phyloP scores from a whole-genome alignment of 2,113 vertebrate genomes.

The Calidris pugnax region DNA sequence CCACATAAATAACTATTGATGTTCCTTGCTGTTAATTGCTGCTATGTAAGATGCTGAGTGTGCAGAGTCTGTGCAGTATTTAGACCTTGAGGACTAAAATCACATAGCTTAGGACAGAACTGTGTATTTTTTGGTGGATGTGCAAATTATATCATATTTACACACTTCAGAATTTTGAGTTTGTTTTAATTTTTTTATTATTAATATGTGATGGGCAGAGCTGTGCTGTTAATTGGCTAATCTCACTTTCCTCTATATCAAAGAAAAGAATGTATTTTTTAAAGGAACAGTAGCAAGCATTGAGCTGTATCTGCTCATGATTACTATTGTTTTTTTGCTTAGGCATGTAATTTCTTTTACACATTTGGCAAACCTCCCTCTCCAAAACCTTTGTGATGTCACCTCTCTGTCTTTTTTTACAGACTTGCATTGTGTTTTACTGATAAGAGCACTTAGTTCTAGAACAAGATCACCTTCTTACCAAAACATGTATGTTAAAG shows the following conservation, averaged over 20 bases:
- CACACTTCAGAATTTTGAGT: background rate
- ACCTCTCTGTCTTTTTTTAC: background rate
- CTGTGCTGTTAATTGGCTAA: background rate
- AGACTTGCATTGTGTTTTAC: background rate
- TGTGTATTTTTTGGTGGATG: background rate
- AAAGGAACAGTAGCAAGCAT: background rate
- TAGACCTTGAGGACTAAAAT: background rate
- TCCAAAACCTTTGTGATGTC: background rate
- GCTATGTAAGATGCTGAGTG: no score
- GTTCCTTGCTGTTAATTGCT: background rate
- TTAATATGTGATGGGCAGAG: background rate
- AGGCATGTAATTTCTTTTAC: background rate
- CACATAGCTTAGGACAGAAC: background rate
- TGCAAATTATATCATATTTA: background rate
- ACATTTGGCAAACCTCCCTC: background rate
- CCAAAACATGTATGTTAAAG: background rate
- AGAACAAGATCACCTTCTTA: background rate
- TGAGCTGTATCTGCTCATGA: background rate
- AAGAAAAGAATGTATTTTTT: background rate
- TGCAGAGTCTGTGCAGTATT: background rate
- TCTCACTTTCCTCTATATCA: background rate
- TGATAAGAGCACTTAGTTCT: background rate
- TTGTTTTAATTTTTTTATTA: background rate
- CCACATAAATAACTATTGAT: background rate
- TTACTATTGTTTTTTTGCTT: fast-evolving